Evolutionary conservation across 2,113 vertebrate species (phyloP), one percentile per base, ranked within the genome.

Genomic region (Elephantulus edwardii): DNA sequence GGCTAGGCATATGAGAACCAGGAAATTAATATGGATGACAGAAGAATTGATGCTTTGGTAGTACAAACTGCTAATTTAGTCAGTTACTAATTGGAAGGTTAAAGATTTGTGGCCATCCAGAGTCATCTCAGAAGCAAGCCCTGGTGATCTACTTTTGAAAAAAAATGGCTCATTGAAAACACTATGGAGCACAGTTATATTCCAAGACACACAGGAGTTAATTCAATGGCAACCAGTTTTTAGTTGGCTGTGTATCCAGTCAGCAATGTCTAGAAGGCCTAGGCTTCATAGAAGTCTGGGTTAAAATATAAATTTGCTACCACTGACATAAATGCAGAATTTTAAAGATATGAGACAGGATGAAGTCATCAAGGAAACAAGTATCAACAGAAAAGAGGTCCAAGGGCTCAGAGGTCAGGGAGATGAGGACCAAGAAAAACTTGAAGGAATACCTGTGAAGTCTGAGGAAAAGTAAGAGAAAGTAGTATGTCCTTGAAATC

Each of bases 341-440:
- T 35, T 56, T 60, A 48, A 90, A 78, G 60, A 60, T 42, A 42
- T 74, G 38, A 54, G 33, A 81, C 0, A 52, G 50, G 38, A 92
- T 82, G 19, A 91, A 44, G 83, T 79, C n/a, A 88, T 26, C 17
- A 66, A 54, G 16, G 28, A 9, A 86, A 22, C 64, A 50, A 90
- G 54, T 44, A 33, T 24, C 82, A 30, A 92, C 5, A 87, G 52
- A 74, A 2, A 89, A 89, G 48, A 86, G 44, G 42, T 40, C 6
- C 12, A 86, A 74, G 9, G 30, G 78, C 74, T 62, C 42, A 64
- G 6, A 66, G n/a, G 30, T 79, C 35, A 88, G 28, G 7, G 46
- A 75, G 42, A 64, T 70, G 50, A 92, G 62, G 64, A 90, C 5
- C 30, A 90, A 64, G 90, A 35, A 38, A 79, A 81, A 90, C 42